phyloP scores from a whole-genome alignment of 2,797 vertebrate genomes.

The Phrynocephalus guinanensis region DNA sequence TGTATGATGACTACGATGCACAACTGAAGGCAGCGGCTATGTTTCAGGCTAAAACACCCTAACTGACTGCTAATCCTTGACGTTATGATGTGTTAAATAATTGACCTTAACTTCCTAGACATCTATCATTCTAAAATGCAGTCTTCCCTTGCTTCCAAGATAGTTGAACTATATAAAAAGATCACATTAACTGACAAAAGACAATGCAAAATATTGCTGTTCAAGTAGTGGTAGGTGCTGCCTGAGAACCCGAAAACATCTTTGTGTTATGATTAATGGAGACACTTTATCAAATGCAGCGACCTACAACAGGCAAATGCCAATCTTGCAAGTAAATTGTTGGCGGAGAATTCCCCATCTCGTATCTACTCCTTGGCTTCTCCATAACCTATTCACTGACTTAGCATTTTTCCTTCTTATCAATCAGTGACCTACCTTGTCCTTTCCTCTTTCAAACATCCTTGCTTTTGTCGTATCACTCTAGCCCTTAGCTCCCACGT shows the following conservation, averaged over 20 bases:
- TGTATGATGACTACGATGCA: not conserved
- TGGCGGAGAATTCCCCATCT: too few relatives aligned
- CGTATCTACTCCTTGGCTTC: not conserved
- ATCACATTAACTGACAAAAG: not conserved
- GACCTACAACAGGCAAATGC: not conserved
- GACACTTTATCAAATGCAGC: not conserved
- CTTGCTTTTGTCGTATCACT: not conserved
- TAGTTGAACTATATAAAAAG: not conserved
- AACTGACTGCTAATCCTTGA: not conserved
- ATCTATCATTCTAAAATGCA: not conserved
- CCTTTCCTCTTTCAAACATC: not conserved
- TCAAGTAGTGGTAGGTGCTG: too few relatives aligned
- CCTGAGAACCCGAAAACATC: not conserved
- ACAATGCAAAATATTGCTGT: not conserved
- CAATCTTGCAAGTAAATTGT: not conserved
- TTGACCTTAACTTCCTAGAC: not conserved
- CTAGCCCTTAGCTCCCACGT: not conserved
- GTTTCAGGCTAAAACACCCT: not conserved
- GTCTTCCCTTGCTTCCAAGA: not conserved
- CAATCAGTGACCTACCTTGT: not conserved
- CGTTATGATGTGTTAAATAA: too few relatives aligned
- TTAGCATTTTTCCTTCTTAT: not conserved
- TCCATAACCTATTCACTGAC: too few relatives aligned
- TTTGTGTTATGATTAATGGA: not conserved
- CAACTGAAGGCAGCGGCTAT: not conserved